Percentiles rank a stretch among this genome's conserved stretches.
Conservation (phyloP, 2,888 invertebrate genomes). For the Campoplex nolae region DNA sequence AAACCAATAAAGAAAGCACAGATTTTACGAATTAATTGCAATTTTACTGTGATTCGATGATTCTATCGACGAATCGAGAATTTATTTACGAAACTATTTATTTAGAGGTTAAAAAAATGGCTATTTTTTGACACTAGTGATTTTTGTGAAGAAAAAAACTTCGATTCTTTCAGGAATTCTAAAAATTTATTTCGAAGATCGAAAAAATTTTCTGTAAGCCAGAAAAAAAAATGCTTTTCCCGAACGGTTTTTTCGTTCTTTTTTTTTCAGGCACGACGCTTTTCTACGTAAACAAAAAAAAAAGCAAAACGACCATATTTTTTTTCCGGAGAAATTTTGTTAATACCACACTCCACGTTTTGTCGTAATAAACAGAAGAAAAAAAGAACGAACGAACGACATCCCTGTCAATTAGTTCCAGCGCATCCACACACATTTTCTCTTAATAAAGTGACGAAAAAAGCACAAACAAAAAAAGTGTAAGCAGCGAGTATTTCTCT, state of each 20-base stretch:
- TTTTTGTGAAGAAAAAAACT: background rate
- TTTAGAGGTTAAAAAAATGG: no score
- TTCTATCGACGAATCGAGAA: background rate
- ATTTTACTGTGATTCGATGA: background rate
- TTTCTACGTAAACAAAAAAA: background rate
- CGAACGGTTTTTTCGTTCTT: conserved; percentile 12
- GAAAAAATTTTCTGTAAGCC: background rate
- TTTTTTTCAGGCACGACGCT: background rate
- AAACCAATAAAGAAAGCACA: background rate
- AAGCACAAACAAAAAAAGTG: background rate
- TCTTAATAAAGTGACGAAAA: conserved; percentile 2
- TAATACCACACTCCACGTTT: conserved; percentile 15
- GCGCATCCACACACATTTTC: background rate
- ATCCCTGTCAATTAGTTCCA: conserved; percentile 39
- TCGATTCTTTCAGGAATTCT: background rate
- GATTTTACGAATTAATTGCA: background rate
- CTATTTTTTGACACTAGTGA: no score
- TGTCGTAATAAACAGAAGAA: conserved; percentile 27
- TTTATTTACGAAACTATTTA: background rate
- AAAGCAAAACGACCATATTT: background rate
- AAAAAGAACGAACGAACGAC: conserved; percentile 24
- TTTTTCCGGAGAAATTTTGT: background rate
- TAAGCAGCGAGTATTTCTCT: conserved; percentile 12
- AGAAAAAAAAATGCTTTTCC: no score
- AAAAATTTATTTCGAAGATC: background rate